Base-by-base conservation (phyloP, 2,113 vertebrate genomes). In the Gymnarchus niloticus region DNA sequence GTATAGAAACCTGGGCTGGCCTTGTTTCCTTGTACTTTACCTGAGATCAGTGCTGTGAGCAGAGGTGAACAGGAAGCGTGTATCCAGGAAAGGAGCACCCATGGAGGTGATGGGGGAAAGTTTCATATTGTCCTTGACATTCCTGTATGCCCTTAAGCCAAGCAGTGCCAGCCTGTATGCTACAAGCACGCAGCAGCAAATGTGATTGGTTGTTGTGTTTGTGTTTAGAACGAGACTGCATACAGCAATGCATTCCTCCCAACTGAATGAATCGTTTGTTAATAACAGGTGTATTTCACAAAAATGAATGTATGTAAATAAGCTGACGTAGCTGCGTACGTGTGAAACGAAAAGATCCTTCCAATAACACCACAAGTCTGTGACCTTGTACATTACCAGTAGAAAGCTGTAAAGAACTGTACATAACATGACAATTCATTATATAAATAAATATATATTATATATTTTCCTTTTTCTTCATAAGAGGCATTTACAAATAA, bases 401-500 rank as follows among this genome's bases (percentile, higher is more conserved):
- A 73, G 88, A 86, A 78, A 88, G 87, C 85, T 93, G 90, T 93
- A 93, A 92, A 93, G 90, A 90, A 90, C 73, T 93, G 90, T 94
- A 94, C 85, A 94, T 93, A 93, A 90, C 77, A 84, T 85, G 88
- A 91, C 93, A 88, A 93, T 91, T 93, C 87, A 89, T 90, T 92
- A 89, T 93, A 91, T 89, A 93, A 87, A 89, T 56, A 87, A 91
- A 89, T 91, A 90, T 91, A 91, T 86, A 87, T 90, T 46, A 87
- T 92, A 91, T 93, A 89, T 91, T 90, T 96, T 96, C 96, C 95
- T 95, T 95, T 93, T 95, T 95, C 94, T 95, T 95, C 92, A 92
- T 96, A 95, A 98, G 95, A 96, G 95, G 95, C 94, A 97, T 98
- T 98, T 97, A 97, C 96, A 97, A 98, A 97, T 98, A 99, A 97